A percentile compares a stretch with the other conserved stretches of the same genome.
These are phyloP conservation scores for Tapera naevia DNA, from an alignment of 2,797 vertebrate genomes.

Conservation along the genomic window DNA sequence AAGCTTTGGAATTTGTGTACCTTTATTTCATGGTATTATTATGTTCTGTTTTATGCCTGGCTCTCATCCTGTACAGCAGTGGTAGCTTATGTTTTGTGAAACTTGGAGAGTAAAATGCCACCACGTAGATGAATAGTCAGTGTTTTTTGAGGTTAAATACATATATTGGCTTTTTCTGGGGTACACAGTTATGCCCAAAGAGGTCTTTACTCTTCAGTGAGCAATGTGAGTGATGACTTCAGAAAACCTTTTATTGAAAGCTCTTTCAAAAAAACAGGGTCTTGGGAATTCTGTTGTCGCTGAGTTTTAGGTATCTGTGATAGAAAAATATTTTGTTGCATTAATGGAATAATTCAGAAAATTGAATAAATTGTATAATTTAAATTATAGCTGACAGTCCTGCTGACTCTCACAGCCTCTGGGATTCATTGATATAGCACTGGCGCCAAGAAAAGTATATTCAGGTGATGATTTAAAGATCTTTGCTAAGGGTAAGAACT, in stretches of 20 bases:
- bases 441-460: background rate
- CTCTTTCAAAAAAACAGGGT: background rate
- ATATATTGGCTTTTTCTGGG: background rate
- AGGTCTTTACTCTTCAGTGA: background rate
- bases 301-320: background rate
- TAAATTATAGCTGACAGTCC: background rate
- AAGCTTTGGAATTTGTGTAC: background rate
- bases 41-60: background rate
- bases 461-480: background rate
- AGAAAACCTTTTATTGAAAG: background rate
- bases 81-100: background rate
- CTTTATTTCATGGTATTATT: background rate
- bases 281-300: background rate
- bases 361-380: background rate
- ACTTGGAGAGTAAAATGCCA: background rate
- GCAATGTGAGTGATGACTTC: background rate
- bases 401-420: background rate
- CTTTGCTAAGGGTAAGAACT: background rate
- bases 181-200: background rate
- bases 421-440: background rate
- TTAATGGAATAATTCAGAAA: background rate
- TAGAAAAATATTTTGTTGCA: background rate
- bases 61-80: background rate
- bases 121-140: background rate
- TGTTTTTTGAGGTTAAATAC: background rate